Percentiles rank a stretch among this genome's conserved stretches.
These are phyloP conservation scores for Aramus guarauna DNA, from an alignment of 2,113 vertebrate genomes.

Conservation along the genomic window DNA sequence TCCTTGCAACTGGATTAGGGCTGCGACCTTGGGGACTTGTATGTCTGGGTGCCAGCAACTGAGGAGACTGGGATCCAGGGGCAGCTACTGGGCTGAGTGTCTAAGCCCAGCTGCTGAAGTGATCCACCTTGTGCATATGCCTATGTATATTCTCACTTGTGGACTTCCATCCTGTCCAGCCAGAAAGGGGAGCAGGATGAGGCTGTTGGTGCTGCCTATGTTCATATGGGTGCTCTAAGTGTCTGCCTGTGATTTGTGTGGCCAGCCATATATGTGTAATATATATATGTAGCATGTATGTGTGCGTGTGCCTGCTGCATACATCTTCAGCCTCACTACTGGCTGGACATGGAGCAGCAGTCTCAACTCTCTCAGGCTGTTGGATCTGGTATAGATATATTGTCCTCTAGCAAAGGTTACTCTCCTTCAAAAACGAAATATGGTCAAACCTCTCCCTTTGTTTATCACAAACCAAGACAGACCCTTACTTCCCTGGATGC, in stretches of 20 bases:
- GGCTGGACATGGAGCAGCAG: not conserved
- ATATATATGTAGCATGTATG: too few species aligned
- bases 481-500: not conserved
- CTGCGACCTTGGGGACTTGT: not conserved
- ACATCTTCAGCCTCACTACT: not conserved
- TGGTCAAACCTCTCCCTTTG: not conserved
- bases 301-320: not conserved
- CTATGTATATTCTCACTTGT: not conserved
- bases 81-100: not conserved
- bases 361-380: not conserved
- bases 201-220: not conserved
- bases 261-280: not conserved
- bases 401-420: not conserved
- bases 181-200: not conserved
- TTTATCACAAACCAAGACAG: not conserved
- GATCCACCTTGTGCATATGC: not conserved
- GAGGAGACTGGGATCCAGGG: too few species aligned
- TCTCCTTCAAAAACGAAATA: not conserved
- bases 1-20: not conserved
- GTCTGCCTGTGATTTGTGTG: not conserved
- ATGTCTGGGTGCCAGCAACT: not conserved
- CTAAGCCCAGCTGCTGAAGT: not conserved
- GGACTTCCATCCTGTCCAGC: not conserved
- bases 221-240: not conserved
- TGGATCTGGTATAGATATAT: not conserved